Base-by-base conservation (phyloP, 2,113 vertebrate genomes). In the Syrrhaptes paradoxus region DNA sequence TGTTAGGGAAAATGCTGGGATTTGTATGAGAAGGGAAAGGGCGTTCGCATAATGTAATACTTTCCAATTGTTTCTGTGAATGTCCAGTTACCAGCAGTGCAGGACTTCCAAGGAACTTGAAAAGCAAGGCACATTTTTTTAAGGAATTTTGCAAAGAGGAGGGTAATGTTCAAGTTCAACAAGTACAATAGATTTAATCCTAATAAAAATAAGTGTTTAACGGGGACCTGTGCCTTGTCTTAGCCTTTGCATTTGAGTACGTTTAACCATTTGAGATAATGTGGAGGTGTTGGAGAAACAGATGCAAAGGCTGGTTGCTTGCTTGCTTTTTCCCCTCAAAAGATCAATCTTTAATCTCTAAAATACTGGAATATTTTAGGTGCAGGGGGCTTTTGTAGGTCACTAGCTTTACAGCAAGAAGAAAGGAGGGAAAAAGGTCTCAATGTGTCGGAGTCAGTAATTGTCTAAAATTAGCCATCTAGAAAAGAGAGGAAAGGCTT, bases 391-490 rank as follows among this genome's bases (percentile, higher is more conserved):
- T 95, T 97, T 96, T 97, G 77, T 96, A 96, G 90, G 91, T 97
- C 93, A 97, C 66, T 66, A 61, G 72, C 73, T 97, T 96, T 87
- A 76, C 70, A 94, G 93, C 70, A 79, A 70, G 91, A 74, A 77
- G 54, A 71, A 87, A 41, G 43, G 19, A 49, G 46, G n/a, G 46
- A 92, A 74, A 51, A 57, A 82, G 85, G 79, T 96, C 71, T 96
- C 61, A n/a, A 21, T 65, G 93, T 97, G 88, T 97, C 91, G 97
- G 87, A 94, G 89, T 74, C 87, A 94, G 80, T 96, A 95, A 96
- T 97, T 96, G 92, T 96, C 74, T 96, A 96, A 95, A 97, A 96
- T 96, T 93, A 98, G 81, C 94, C 89, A 90, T 91, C 87, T 95
- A 97, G 93, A 96, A 94, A 92, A 96, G 38, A 92, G 90, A 90